Base-by-base conservation (phyloP, 2,888 invertebrate genomes). In the Masnerella sp. region DNA sequence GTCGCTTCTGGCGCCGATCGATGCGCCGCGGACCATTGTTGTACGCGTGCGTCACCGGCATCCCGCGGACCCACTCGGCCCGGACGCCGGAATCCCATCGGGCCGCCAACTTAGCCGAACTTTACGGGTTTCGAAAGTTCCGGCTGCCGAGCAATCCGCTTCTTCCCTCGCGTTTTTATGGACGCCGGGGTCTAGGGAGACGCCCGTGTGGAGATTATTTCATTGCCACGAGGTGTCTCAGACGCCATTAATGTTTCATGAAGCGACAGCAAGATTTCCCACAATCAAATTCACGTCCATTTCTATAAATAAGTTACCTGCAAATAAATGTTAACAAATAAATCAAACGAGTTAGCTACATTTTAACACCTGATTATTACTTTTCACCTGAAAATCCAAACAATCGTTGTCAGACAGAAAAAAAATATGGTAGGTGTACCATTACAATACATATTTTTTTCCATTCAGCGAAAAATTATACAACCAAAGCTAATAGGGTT, bases 1-100 rank as follows among this genome's bases (percentile, higher is more conserved):
- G 86, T 85, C 87, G 83, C 83, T 84, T 82, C 79, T 82, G 81
- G 78, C 84, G 85, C 87, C 82, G 80, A 81, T 87, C 86, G 86
- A 86, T 1, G 15, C 8, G 15, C 14, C 5, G 38, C 20, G 11
- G 7, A 12, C n/a, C 43, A 45, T 70, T 65, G 69, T 70, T 61
- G 58, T 64, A 56, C 62, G 61, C 61, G 25, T 64, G 62, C 62
- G 68, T 61, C 15, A 14, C 7, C 20, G 30, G 18, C 40, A n/a
- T n/a, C n/a, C n/a, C n/a, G n/a, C n/a, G n/a, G n/a, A n/a, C n/a
- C n/a, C n/a, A n/a, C n/a, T n/a, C n/a, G n/a, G n/a, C n/a, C n/a
- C 76, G 80, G 79, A 79, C 81, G 78, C 76, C 76, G 79, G 80
- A 81, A 79, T 81, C 82, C 81, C 81, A 77, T 80, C 80, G 81